Evolutionary conservation across 2,797 vertebrate species (phyloP).

Genomic region (Enteromius trimaculatus): DNA sequence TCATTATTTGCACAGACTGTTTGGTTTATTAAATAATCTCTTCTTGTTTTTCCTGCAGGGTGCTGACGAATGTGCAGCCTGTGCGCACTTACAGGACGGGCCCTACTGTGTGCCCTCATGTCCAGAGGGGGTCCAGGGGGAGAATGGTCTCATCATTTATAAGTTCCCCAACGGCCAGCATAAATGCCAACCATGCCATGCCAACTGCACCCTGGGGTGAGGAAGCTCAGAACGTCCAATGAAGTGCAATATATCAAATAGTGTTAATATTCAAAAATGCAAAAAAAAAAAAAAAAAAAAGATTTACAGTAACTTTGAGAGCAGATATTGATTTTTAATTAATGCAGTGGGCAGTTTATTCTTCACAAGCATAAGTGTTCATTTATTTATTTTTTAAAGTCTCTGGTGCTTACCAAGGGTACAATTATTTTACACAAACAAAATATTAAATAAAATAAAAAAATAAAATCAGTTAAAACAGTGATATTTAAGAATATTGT

Average conservation of each 20-base stretch:
- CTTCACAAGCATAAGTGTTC: neutral
- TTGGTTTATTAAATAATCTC: neutral
- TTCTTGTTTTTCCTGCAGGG: slow-evolving; percentile 74
- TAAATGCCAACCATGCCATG: slow-evolving; percentile 86
- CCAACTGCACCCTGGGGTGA: slow-evolving; percentile 91
- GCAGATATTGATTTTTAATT: neutral
- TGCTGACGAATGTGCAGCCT: slow-evolving; percentile 85
- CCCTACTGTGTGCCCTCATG: slow-evolving; percentile 91
- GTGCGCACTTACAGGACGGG: slow-evolving; percentile 85
- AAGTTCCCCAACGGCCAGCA: slow-evolving; percentile 83
- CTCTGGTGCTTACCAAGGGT: neutral
- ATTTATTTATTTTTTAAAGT: neutral
- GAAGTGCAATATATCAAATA: neutral
- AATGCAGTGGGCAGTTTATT: neutral
- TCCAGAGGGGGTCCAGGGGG: slow-evolving; percentile 87
- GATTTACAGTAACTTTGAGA: neutral
- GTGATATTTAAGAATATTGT: neutral
- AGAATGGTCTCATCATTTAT: slow-evolving; percentile 85
- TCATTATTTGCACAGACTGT: neutral
- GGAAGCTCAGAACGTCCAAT: slow-evolving; percentile 38
- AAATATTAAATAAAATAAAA: too few relatives aligned
- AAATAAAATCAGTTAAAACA: neutral
- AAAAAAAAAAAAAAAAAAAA: neutral
- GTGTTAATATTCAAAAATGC: neutral
- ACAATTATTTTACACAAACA: neutral